Evolutionary conservation across 2,888 invertebrate genomes (phyloP), one percentile per base, ranked within the genome.

Genomic region (Monoplex corrugatus): DNA sequence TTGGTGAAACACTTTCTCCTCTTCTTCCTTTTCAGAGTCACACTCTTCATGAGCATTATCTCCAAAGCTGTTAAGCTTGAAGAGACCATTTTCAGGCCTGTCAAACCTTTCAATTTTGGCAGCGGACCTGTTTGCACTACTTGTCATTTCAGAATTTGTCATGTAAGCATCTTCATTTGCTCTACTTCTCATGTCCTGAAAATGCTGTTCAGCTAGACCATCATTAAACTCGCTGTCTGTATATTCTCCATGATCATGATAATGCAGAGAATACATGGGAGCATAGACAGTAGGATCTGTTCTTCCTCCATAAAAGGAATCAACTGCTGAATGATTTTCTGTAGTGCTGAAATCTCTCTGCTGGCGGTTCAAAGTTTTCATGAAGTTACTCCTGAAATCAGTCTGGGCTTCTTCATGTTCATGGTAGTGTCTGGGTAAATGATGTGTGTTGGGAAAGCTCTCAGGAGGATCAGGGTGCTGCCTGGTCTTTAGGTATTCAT

Each of bases 381-480:
- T 23, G 16, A 28, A 13, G 38, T 57, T 16, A 28, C 84, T 35
- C 84, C 84, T 84, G 50, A 84, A 84, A 1, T 84, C 84, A 45
- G 84, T 84, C 57, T 5, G 32, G 38, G 35, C 84, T 38, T 84
- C 84, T 57, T 84, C 84, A 32, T 84, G 84, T 8, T 83, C 23
- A 45, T 57, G 84, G 38, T 57, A 50, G 23, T 23, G 57, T 38
- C 57, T 84, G 84, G 84, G 19, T 35, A 35, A 28, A 23, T 50
- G 32, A 6, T 28, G 35, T 3, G 78, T 28, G 8, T 40, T 23
- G 23, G 43, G 5, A 43, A 80, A 23, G 10, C 32, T 43, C 23
- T 23, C 23, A 40, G 78, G 3, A 80, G 40, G 43, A 80, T 19
- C 32, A 23, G 6, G 40, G 43, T 10, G 10, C 3, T 43, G 78